Evolutionary conservation across 2,113 vertebrate genomes (phyloP).

Genomic region (Alethe castanea): DNA sequence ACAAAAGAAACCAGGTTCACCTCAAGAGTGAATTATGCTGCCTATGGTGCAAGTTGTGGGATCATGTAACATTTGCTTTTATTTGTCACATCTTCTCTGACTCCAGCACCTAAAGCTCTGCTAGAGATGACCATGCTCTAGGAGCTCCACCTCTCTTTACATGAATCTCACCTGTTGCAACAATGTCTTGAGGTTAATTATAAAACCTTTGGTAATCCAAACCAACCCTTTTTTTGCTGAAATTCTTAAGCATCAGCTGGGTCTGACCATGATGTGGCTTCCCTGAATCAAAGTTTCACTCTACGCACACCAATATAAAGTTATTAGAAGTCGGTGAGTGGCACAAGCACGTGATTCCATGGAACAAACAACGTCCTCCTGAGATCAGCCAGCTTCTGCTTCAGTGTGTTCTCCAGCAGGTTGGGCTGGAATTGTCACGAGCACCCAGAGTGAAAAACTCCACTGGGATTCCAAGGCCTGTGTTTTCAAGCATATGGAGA

Average conservation of each 20-base stretch:
- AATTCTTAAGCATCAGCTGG: neutral
- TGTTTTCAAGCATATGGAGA: neutral
- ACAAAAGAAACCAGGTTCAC: neutral
- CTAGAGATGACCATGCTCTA: neutral
- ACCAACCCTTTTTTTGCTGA: neutral
- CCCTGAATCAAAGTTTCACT: neutral
- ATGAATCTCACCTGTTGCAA: neutral
- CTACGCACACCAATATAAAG: neutral
- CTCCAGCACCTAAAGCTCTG: neutral
- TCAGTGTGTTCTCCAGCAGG: neutral
- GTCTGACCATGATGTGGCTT: neutral
- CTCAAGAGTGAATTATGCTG: neutral
- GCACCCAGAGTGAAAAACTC: neutral
- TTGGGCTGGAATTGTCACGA: neutral
- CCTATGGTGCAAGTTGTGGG: neutral
- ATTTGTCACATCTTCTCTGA: neutral
- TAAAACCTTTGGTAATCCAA: neutral
- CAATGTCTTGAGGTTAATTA: neutral
- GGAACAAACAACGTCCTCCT: neutral
- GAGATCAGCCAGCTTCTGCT: neutral
- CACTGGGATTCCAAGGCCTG: neutral
- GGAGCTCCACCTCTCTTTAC: neutral
- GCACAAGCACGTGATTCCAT: no score
- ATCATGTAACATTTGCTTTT: neutral
- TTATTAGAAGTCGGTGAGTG: neutral